Percentiles rank a stretch among this genome's conserved stretches.
These are phyloP conservation scores for Congeria kusceri DNA, from an alignment of 2,888 invertebrate species.

Conservation along the genomic window DNA sequence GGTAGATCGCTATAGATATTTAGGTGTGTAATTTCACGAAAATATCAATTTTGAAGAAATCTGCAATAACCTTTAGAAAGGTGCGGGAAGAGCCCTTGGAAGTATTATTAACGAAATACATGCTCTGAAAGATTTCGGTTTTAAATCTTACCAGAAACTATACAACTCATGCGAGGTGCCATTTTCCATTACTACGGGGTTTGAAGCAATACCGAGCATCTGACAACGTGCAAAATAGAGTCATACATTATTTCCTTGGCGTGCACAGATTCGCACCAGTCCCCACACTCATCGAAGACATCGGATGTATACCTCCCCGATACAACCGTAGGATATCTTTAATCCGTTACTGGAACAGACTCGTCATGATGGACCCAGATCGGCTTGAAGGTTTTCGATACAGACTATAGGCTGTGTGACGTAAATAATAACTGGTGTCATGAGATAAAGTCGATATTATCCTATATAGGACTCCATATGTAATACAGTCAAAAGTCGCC, in stretches of 20 bases:
- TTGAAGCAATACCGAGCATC: constrained; percentile 13
- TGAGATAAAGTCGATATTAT: too few relatives aligned
- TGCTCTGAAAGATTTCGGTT: constrained; percentile 35
- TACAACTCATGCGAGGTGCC: constrained; percentile 36
- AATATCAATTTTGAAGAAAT: neutral
- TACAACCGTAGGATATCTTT: constrained; percentile 20
- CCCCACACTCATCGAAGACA: constrained; percentile 29
- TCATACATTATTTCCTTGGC: constrained; percentile 40
- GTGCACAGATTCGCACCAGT: constrained; percentile 7
- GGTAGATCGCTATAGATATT: neutral
- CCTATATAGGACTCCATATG: too few relatives aligned
- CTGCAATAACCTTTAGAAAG: constrained; percentile 2
- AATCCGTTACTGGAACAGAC: constrained; percentile 35
- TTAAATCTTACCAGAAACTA: constrained; percentile 35
- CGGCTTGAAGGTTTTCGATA: too few relatives aligned
- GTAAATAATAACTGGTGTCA: too few relatives aligned
- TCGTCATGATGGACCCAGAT: constrained; percentile 4
- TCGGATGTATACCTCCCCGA: constrained; percentile 32
- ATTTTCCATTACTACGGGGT: constrained; percentile 42
- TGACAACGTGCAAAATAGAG: constrained; percentile 25
- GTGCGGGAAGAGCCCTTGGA: constrained; percentile 35
- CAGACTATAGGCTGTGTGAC: too few relatives aligned
- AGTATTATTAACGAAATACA: constrained; percentile 41
- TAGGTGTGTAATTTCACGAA: constrained; percentile 17
- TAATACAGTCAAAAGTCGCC: too few relatives aligned